Conservation (phyloP, 2,113 vertebrate genomes). For the Terrapene triunguis region DNA sequence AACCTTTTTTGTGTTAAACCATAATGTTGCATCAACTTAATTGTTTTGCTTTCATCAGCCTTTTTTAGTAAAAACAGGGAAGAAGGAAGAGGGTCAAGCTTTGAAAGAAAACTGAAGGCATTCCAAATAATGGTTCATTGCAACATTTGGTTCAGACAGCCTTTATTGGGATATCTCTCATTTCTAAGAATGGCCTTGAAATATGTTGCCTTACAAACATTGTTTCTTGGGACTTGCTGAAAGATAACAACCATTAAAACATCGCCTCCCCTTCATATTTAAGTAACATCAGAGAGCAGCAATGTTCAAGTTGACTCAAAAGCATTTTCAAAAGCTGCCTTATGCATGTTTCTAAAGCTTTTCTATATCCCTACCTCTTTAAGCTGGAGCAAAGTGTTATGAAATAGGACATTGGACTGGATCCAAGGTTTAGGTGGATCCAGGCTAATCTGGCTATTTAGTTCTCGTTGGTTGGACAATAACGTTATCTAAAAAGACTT, state of each 20-base stretch:
- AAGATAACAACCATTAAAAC: not conserved
- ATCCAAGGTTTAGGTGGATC: slow-evolving; percentile 67
- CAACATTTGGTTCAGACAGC: not conserved
- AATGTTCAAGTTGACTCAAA: slow-evolving; percentile 35
- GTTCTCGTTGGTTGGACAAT: slow-evolving; percentile 39
- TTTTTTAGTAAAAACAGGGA: not conserved
- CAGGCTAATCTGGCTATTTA: slow-evolving; percentile 60
- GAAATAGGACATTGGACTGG: slow-evolving; percentile 61
- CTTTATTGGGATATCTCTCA: not conserved
- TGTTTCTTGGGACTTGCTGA: not conserved
- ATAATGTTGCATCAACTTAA: not conserved
- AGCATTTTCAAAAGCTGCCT: slow-evolving; percentile 6
- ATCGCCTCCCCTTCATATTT: not conserved
- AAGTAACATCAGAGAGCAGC: slow-evolving; percentile 47
- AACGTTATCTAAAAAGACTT: slow-evolving; percentile 62
- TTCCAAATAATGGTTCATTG: not conserved
- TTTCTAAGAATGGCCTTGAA: not conserved
- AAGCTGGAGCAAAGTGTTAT: slow-evolving; percentile 44
- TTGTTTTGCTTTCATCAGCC: not conserved
- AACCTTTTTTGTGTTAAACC: not conserved
- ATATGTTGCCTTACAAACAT: not conserved
- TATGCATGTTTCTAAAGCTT: slow-evolving; percentile 34
- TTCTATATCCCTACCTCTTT: slow-evolving; percentile 11
- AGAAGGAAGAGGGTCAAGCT: not conserved
- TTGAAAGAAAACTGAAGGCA: not conserved